These are phyloP conservation scores for Cyclopterus lumpus DNA, from an alignment of 2,797 vertebrate species.

Conservation along the genomic window DNA sequence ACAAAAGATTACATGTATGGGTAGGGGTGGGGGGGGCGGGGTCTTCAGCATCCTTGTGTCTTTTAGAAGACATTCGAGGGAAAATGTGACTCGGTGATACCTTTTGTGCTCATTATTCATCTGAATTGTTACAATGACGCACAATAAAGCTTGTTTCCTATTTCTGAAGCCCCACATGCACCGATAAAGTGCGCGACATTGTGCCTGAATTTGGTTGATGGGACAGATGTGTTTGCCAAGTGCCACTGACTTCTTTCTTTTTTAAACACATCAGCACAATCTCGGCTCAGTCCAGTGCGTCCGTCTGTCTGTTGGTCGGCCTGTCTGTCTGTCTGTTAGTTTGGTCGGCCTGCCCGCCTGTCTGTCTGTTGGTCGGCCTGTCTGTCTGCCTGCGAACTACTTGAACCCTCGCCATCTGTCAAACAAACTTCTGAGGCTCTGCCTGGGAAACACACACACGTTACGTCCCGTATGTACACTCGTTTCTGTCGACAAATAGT, in stretches of 20 bases:
- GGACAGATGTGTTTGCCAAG: neutral
- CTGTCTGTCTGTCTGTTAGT: neutral
- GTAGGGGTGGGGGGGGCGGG: too few species aligned
- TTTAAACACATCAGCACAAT: conserved; percentile 42
- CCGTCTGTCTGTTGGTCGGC: neutral
- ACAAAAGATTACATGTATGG: neutral
- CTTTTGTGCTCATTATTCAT: neutral
- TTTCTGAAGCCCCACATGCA: neutral
- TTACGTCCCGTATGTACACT: neutral
- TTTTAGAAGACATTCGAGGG: neutral
- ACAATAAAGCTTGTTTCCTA: neutral
- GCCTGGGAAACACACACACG: conserved; percentile 20
- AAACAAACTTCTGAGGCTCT: conserved; percentile 13
- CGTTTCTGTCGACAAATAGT: neutral
- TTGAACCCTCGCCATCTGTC: conserved; percentile 48
- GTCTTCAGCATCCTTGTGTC: neutral
- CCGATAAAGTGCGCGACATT: neutral
- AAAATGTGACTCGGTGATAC: neutral
- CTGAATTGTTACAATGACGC: neutral
- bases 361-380: neutral
- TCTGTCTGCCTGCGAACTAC: conserved; percentile 31
- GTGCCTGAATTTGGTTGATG: neutral
- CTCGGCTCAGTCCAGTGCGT: conserved; percentile 3
- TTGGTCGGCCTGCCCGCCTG: neutral
- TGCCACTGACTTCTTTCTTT: neutral